These are phyloP conservation scores for Lota lota DNA, from an alignment of 2,113 vertebrate genomes.

Conservation along the genomic window DNA sequence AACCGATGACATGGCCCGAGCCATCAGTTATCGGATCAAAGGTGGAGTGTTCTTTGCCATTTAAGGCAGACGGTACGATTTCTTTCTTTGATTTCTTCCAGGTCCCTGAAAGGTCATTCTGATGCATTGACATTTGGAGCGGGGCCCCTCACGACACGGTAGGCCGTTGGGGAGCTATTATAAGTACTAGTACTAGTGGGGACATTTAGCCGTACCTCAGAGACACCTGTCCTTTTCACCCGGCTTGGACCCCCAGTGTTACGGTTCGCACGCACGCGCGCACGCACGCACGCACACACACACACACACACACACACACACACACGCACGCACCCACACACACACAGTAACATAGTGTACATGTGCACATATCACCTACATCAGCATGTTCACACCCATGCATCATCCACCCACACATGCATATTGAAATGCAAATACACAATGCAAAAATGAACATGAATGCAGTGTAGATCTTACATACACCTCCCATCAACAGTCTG, in stretches of 20 bases:
- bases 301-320: constrained; percentile 7
- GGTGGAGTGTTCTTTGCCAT: constrained; percentile 47
- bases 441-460: neutral
- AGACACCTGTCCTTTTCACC: constrained; percentile 22
- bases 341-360: neutral
- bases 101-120: constrained; percentile 61
- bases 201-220: constrained; percentile 22
- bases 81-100: constrained; percentile 61
- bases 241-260: neutral
- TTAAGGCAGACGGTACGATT: constrained; percentile 44
- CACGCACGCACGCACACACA: constrained; percentile 16
- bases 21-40: constrained; percentile 38
- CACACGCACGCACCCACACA: constrained; percentile 12
- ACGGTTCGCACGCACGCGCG: constrained; percentile 10
- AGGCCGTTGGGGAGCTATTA: constrained; percentile 43
- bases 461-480: constrained; percentile 9
- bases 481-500: constrained; percentile 28
- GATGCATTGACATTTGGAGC: constrained; percentile 71
- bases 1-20: constrained; percentile 8
- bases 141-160: constrained; percentile 39
- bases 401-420: neutral
- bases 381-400: neutral
- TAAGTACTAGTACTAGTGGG: constrained; percentile 9
- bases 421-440: neutral
- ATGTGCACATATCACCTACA: neutral